Evolutionary conservation across 1,140 invertebrate species (phyloP), one percentile per base, ranked within the genome.

Genomic region (Plectrocnemia conspersa): DNA sequence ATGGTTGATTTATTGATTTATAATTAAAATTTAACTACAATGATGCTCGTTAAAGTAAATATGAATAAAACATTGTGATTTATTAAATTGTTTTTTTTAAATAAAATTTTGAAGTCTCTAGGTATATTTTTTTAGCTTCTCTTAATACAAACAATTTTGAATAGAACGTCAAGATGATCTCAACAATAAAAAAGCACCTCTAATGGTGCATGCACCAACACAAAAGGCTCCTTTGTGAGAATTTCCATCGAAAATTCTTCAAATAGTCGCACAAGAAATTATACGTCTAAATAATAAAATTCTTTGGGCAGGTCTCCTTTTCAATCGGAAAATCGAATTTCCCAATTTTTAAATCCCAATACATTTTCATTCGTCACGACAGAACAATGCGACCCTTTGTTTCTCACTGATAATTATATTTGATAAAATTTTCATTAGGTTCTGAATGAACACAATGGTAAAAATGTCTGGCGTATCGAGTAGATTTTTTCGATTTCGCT

Each of bases 201-300:
- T n/a, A n/a, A 6, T 7, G 6, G 6, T 38, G 18, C 15, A 38
- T 38, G 18, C 18, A 38, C 35, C 5, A 5, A 5, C 35, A 16
- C 6, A 6, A 38, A 13, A 38, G 7, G 5, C 6, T 16, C 6
- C 35, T 7, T n/a, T n/a, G n/a, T n/a, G n/a, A n/a, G 35, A 16
- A 38, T 38, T 29, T 38, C 35, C 18, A 38, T 38, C 11, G 18
- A 16, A 16, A 38, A 38, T 38, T 38, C 35, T 38, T 38, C 7
- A 38, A 38, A 38, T 38, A 38, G 35, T 16, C 6, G 35, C 18
- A 16, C n/a, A n/a, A 16, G 35, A 38, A 38, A 38, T 38, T 38
- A 13, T 10, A 16, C 7, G 35, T 13, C 18, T 10, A 13, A 38
- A 38, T 38, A 38, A 38, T n/a, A n/a, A 38, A 38, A 38, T 38